Base-by-base conservation (phyloP, 2,113 vertebrate species). In the Macroglossus sobrinus region DNA sequence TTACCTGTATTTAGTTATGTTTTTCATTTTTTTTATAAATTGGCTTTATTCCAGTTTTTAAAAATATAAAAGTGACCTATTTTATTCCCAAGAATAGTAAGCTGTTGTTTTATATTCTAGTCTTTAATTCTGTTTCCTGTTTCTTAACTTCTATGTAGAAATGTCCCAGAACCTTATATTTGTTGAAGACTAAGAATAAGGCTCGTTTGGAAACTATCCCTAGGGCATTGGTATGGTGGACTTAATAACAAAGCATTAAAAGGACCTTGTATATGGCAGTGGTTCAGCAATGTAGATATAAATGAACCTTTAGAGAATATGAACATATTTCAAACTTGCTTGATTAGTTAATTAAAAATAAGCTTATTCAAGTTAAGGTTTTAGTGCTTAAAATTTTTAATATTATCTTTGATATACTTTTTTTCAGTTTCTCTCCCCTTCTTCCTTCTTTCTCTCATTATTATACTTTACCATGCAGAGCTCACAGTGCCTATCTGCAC, bases 401-500 rank as follows among this genome's bases (percentile, higher is more conserved):
- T 75, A 84, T 57, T 66, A 50, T 78, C 50, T 78, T 53, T 82
- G 50, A 11, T n/a, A 57, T 55, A 11, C 10, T 40, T 72, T 40
- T 59, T 24, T 40, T 30, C 55, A 22, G 9, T 80, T 28, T 12
- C 61, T 64, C 35, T 66, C 10, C 12, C 6, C 24, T 15, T 35
- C 6, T 38, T 55, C 45, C 79, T 26, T 19, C 30, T 64, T 28
- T 8, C 50, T 81, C 28, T 55, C 50, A 50, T 75, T 43, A 12
- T 53, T 40, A 2, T 5, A n/a, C 30, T 79, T 92, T 7, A 95
- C 78, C 33, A 68, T 93, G 43, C 98, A 99, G 99, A 99, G 99
- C 96, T 99, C 99, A 30, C 98, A 98, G 93, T 99, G 99, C 89
- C 96, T 98, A 33, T 99, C 99, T 7, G 99, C 99, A 89, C 99